Evolutionary conservation across 23 tunicate genomes (phyloP).

Genomic region (Halocynthia aurantium): DNA sequence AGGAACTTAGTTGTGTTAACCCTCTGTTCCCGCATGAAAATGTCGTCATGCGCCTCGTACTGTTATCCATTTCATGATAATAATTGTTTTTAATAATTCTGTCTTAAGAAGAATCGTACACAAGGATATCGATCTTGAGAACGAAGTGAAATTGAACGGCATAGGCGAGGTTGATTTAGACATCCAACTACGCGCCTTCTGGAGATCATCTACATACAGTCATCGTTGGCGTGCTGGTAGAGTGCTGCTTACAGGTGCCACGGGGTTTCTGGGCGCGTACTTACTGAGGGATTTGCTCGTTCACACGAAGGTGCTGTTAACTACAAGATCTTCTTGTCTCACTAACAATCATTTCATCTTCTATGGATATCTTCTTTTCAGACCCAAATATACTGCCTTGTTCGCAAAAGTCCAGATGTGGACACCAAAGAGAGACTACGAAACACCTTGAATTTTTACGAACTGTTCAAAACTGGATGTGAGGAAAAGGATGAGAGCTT

Average conservation of each 20-base stretch:
- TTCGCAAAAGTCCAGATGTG: constrained; percentile 46
- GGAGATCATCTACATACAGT: constrained; percentile 51
- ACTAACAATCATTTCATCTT: constrained; percentile 1
- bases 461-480: constrained; percentile 29
- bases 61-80: too few relatives aligned
- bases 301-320: constrained; percentile 44
- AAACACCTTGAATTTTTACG: constrained; percentile 75
- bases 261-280: constrained; percentile 87
- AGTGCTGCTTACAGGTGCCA: constrained; percentile 79
- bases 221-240: constrained; percentile 50
- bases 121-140: constrained; percentile 25
- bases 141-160: constrained; percentile 44
- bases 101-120: background rate
- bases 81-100: background rate
- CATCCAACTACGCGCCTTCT: constrained; percentile 87
- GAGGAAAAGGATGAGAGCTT: constrained; percentile 19
- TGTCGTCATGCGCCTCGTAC: too few relatives aligned
- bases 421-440: constrained; percentile 35
- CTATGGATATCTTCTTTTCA: background rate
- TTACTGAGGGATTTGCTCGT: constrained; percentile 54
- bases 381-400: constrained; percentile 83
- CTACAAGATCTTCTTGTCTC: background rate
- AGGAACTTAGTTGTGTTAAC: background rate
- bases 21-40: background rate
- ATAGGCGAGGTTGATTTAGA: constrained; percentile 61